Evolutionary conservation across 92 coral and sea anemone species (phyloP).

Genomic region (Micromussa lordhowensis): DNA sequence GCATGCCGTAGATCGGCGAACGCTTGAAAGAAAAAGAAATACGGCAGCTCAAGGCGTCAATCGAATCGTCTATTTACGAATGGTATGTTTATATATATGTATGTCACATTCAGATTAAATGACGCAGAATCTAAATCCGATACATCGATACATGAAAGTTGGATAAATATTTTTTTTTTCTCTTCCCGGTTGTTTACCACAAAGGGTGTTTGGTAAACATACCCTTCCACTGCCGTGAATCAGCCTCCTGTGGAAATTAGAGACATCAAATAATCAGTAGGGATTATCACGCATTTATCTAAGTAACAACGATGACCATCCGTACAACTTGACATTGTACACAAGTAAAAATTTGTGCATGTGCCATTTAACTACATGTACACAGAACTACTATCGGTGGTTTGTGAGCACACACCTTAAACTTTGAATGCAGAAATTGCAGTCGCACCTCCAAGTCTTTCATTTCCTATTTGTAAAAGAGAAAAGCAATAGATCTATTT

Average conservation of each 20-base stretch:
- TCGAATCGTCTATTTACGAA: too few relatives aligned
- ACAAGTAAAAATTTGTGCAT: too few relatives aligned
- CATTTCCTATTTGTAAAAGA: conserved; percentile 68
- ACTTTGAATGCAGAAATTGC: conserved; percentile 73
- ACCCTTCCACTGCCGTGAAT: conserved; percentile 84
- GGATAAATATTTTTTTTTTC: background rate
- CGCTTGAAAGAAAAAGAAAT: too few relatives aligned
- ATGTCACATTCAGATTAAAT: background rate
- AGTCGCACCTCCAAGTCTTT: conserved; percentile 78
- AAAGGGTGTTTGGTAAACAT: conserved; percentile 92
- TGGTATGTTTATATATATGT: too few relatives aligned
- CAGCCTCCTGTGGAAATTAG: conserved; percentile 73
- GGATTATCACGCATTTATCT: background rate
- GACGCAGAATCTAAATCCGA: background rate
- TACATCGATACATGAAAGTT: background rate
- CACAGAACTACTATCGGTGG: too few relatives aligned
- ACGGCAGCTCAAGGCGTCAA: too few relatives aligned
- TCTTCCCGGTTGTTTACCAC: conserved; percentile 51
- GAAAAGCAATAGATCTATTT: too few relatives aligned
- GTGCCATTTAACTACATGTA: too few relatives aligned
- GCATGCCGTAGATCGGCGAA: too few relatives aligned
- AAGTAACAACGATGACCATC: background rate
- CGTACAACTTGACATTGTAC: too few relatives aligned
- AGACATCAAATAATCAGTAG: background rate
- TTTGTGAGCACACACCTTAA: conserved; percentile 66